These are phyloP conservation scores for Thinocorus orbignyianus DNA, from an alignment of 2,113 vertebrate species.

Conservation along the genomic window DNA sequence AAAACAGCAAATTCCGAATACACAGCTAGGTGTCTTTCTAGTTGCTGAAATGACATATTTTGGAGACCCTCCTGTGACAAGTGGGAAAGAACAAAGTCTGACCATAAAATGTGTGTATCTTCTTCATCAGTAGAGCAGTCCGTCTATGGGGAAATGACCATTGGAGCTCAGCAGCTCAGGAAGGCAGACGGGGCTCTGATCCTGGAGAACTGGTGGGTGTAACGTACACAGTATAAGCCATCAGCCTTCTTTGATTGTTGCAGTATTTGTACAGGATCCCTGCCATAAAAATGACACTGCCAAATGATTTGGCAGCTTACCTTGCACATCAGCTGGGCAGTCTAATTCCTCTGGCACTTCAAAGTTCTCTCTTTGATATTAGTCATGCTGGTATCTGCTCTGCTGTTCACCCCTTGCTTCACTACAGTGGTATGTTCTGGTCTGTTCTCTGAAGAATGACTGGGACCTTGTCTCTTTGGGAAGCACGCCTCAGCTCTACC, in stretches of 20 bases:
- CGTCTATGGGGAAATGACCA: accelerated
- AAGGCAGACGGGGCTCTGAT: not conserved
- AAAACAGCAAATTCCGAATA: not conserved
- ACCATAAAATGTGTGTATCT: not conserved
- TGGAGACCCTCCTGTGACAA: not conserved
- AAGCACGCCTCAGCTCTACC: not conserved
- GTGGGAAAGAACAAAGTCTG: not conserved
- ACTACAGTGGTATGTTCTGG: not conserved
- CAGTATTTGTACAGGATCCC: not conserved
- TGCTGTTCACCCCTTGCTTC: not conserved
- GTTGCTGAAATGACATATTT: no score
- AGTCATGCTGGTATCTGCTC: not conserved
- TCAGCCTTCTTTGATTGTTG: not conserved
- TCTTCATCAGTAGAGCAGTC: not conserved
- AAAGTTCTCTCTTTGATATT: not conserved
- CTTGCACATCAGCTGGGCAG: not conserved
- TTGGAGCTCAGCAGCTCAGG: not conserved
- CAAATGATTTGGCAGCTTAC: not conserved
- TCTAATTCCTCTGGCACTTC: not conserved
- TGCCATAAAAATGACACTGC: not conserved
- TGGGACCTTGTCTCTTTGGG: not conserved
- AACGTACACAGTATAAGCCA: not conserved
- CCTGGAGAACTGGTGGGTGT: accelerated
- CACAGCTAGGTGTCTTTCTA: not conserved
- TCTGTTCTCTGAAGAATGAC: not conserved